Evolutionary conservation across 2,888 invertebrate genomes (phyloP), one percentile per base, ranked within the genome.

Genomic region (Cataglyphis rosenhaueri): DNA sequence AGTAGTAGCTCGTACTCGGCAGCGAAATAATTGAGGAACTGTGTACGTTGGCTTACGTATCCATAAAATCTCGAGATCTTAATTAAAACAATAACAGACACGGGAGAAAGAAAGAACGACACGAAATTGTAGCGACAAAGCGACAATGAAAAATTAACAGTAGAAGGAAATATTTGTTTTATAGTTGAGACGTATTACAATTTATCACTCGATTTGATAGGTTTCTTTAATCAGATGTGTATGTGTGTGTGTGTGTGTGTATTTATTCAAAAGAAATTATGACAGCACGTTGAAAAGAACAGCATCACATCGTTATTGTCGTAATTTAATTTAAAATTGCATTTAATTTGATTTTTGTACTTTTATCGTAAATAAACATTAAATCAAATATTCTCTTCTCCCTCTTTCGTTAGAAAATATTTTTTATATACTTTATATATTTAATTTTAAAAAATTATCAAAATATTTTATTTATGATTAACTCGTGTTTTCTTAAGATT

Each of bases 61-160:
- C 59, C 73, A 73, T 79, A 79, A 79, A 79, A 71, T 79, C 70
- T 79, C n/a, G 73, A 79, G 21, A 73, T 44, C 57, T 71, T 71
- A 73, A 79, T 79, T 71, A 79, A 71, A 79, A 73, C 59, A 66
- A 71, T 61, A 79, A 61, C 59, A 59, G 78, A 79, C 78, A 25
- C 2, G 8, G n/a, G n/a, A 52, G n/a, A 52, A 52, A 9, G 35
- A 44, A 38, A 44, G 44, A 59, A 55, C 48, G 18, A 61, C 76
- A 68, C 75, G 81, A 57, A 73, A 76, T 38, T 65, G 44, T 21
- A 68, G 81, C 62, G 73, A 41, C 83, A 73, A 21, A 70, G 29
- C 64, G 66, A 41, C 85, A 85, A 84, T 89, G 87, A 88, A 88
- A 89, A 87, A 88, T 88, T 89, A 87, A 88, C 64, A 64, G 35